Evolutionary conservation across 2,113 vertebrate genomes (phyloP), one percentile per base, ranked within the genome.

Genomic region (Eira barbara): DNA sequence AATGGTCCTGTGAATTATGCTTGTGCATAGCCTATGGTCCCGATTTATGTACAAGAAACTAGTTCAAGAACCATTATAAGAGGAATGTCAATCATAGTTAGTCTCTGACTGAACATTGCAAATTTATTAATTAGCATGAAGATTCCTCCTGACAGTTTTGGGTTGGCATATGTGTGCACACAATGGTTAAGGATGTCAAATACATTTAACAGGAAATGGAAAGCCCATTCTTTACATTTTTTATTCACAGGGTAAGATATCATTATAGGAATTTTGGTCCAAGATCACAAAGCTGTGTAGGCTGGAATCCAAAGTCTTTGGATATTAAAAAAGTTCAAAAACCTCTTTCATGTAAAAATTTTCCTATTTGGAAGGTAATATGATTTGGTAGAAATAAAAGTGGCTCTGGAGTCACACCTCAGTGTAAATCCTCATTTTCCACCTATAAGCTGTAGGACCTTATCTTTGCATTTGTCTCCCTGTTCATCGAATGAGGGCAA

Each of bases 31-130:
- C 31, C 21, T 73, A 52, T 18, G 23, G n/a, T 69, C 45, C 89
- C 91, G 31, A 74, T 83, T 91, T 57, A 84, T 80, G 74, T 7
- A 86, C 13, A 96, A 67, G 57, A 89, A 69, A 11, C 17, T 39
- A 94, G 67, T 39, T 91, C 57, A 82, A 71, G 15, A 94, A 25
- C 39, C 97, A 59, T 85, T 94, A 81, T 74, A 79, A 79, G 73
- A 91, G 36, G 21, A 74, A 63, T 97, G 21, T 59, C 61, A 73
- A 79, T 78, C 59, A 93, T 6, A 73, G 14, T 45, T 57, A 73
- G 94, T 84, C 89, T 61, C 39, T 78, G 67, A 57, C 15, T 82
- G 81, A 97, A 71, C 29, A 92, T 4, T 65, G 47, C 4, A 65
- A 12, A 91, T 45, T 89, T 45, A 83, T 80, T 97, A 94, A 86